Base-by-base conservation (phyloP, 2,113 vertebrate species). In the Tapirus terrestris region DNA sequence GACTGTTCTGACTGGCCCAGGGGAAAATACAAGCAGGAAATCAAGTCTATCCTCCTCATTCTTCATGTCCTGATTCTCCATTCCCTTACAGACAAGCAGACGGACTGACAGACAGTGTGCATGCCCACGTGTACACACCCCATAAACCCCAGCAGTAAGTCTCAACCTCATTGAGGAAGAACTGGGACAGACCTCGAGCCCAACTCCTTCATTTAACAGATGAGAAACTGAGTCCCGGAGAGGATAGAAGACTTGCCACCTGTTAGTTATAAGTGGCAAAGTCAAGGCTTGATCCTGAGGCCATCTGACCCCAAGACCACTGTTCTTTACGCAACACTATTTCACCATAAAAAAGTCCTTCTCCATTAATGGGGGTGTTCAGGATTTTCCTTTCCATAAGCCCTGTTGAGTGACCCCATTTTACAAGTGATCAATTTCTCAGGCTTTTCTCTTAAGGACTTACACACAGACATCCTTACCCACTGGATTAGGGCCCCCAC, bases 41-140 rank as follows among this genome's bases (percentile, higher is more conserved):
- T 39, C 12, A 20, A 58, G 36, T 43, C 58, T 43, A 3, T 36
- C 48, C 67, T 81, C 61, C 58, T 67, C 21, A 18, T 60, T 58
- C 31, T 63, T 80, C 61, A 23, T n/a, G 6, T 79, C 27, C 43
- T 33, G 53, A 53, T 43, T 73, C 20, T 0, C 51, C 25, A 53
- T 1, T 6, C 13, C 45, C 13, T 77, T 51, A n/a, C 0, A 72
- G 51, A 65, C 14, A 13, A 5, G 45, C 17, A 77, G 68, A 75
- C 5, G 6, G 73, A 83, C 65, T 5, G 20, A 63, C 58, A 51
- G 14, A 83, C 11, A 16, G 70, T 8, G 53, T 2, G 6, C 21
- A 33, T 1, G 51, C 0, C 2, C 1, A 1, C 0, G 2, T 5
- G 18, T 3, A 18, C n/a, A 11, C 23, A 45, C 21, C 20, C 68